Base-by-base conservation (phyloP, 2,888 invertebrate species). In the Tryphoninae sp. region DNA sequence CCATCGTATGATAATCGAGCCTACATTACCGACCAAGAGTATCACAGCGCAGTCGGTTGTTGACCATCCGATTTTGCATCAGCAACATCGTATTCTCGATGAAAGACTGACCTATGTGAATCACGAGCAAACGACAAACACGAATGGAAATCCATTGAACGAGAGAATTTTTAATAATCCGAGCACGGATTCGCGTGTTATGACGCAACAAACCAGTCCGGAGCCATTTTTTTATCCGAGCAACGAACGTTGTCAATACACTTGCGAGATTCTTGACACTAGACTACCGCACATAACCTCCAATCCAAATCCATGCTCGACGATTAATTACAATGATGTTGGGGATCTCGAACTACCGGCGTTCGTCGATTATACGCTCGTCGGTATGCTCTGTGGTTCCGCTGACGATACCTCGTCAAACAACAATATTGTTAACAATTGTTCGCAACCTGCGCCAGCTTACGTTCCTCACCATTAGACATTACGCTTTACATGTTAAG, bases 321-420 rank as follows among this genome's bases (percentile, higher is more conserved):
- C 78, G 67, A 1, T 85, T 23, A 85, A 78, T 65, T 74, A 80
- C 26, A 51, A 73, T 0, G 89, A 89, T 22, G 88, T 89, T 1
- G 26, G 73, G 2, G 91, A 91, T 9, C 82, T 91, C 8, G 91
- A 91, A 49, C 33, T 91, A 19, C 90, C 91, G 2, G 88, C 90
- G 0, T 92, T 90, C 67, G 90, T 92, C 1, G 92, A 92, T 81
- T 92, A 92, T 76, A 91, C 92, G 0, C 86, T 92, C 16, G 90
- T 92, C 1, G 91, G 92, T 0, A 91, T 92, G 92, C 83, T 91
- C 4, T 92, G 90, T 84, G 90, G 88, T 80, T 87, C 92, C 13
- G 85, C 87, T 1, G 89, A 90, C 6, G 88, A 90, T 26, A 87
- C 87, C 42, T 76, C 87, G 9, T 59, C 72, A 19, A 74, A 42